Evolutionary conservation across 2,888 invertebrate species (phyloP).

Genomic region (Subacronicta megacephala): DNA sequence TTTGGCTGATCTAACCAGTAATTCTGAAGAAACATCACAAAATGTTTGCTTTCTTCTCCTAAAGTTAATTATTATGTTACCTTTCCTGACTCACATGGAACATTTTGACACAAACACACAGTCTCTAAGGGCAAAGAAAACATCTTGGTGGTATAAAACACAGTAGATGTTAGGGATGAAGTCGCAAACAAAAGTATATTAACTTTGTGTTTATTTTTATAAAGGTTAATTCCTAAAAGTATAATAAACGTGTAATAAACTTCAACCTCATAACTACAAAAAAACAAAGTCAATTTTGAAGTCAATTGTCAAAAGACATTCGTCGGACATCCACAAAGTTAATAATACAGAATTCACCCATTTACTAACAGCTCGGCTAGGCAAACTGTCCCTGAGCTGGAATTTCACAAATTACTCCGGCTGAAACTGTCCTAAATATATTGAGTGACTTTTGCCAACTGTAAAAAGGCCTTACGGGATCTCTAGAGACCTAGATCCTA

Average conservation of each 20-base stretch:
- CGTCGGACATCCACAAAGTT: constrained; percentile 59
- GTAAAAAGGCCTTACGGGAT: constrained; percentile 62
- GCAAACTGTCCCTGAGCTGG: constrained; percentile 61
- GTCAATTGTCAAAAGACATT: constrained; percentile 54
- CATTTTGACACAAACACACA: too few species aligned
- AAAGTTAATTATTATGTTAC: too few species aligned
- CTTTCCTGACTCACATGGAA: too few species aligned
- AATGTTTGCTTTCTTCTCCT: too few species aligned
- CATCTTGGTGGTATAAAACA: too few species aligned
- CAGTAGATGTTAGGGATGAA: too few species aligned
- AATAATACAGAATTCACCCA: constrained; percentile 55
- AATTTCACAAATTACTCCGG: constrained; percentile 65
- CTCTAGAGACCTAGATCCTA: constrained; percentile 55
- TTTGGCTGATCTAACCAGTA: too few species aligned
- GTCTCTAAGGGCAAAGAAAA: too few species aligned
- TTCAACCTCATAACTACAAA: constrained; percentile 19
- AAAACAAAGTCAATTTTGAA: constrained; percentile 35
- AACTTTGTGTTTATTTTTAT: too few species aligned
- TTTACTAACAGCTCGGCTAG: constrained; percentile 48
- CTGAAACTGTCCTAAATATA: constrained; percentile 59
- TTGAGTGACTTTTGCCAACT: constrained; percentile 58
- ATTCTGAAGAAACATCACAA: too few species aligned
- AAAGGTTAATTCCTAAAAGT: too few species aligned
- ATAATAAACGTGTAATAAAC: constrained; percentile 11
- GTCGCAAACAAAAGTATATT: too few species aligned